Evolutionary conservation across 2,113 vertebrate genomes (phyloP).

Genomic region (Corythornis vintsioides): DNA sequence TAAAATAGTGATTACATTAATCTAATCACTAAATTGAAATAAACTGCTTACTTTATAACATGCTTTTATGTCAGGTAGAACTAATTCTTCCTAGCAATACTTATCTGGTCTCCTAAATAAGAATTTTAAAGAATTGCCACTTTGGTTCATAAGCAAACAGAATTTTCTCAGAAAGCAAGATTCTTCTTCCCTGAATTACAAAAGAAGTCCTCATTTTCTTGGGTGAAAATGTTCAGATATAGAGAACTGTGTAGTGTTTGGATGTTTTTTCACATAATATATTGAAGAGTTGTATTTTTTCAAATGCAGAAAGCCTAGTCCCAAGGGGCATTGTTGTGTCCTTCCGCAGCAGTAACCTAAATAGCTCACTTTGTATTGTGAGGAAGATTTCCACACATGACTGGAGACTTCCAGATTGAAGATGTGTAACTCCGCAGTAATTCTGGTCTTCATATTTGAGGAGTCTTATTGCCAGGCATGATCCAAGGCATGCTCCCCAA

Average conservation of each 20-base stretch:
- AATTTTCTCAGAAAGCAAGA: neutral
- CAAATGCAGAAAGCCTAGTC: neutral
- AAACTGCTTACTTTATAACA: constrained; percentile 43
- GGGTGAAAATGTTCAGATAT: neutral
- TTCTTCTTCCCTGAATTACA: neutral
- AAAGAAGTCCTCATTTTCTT: neutral
- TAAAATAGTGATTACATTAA: constrained; percentile 12
- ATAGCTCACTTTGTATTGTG: neutral
- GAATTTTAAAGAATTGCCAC: neutral
- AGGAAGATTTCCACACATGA: neutral
- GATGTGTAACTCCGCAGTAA: neutral
- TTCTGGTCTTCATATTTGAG: neutral
- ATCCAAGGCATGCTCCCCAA: rapidly evolving
- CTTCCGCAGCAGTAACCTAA: neutral
- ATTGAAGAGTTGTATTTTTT: neutral
- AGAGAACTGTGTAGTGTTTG: neutral
- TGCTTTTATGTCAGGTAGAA: constrained; percentile 9
- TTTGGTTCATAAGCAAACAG: neutral
- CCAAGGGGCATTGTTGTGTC: rapidly evolving
- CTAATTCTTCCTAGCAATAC: constrained; percentile 19
- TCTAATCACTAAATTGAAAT: neutral
- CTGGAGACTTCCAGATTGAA: neutral
- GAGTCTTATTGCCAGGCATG: neutral
- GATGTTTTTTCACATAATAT: neutral
- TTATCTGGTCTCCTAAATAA: constrained; percentile 14